Evolutionary conservation across 2,888 invertebrate species (phyloP).

Genomic region (Pilophorus perplexus): DNA sequence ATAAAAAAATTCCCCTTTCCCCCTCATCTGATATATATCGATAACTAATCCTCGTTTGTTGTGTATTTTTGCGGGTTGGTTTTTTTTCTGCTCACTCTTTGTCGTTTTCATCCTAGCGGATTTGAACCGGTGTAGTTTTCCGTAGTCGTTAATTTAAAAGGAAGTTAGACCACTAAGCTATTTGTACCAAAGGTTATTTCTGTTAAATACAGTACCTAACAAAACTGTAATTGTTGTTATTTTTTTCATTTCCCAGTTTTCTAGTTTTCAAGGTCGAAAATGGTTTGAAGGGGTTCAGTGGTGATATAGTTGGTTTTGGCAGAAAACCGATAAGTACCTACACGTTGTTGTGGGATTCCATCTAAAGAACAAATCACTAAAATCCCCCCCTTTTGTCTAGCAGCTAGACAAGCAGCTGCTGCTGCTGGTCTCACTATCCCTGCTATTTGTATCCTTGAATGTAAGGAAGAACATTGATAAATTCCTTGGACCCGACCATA

Average conservation of each 20-base stretch:
- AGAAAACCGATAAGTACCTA: no score
- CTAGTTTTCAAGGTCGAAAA: no score
- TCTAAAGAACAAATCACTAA: no score
- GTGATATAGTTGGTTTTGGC: no score
- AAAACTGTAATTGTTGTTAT: slow-evolving; percentile 17
- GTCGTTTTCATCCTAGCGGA: background rate
- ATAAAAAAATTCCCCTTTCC: background rate
- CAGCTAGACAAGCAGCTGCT: no score
- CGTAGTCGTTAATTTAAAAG: slow-evolving; percentile 14
- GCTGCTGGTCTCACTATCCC: no score
- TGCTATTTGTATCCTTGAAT: no score
- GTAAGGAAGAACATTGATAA: no score
- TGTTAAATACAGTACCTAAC: slow-evolving; percentile 36
- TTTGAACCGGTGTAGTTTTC: background rate
- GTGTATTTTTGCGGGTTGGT: background rate
- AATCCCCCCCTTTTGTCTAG: no score
- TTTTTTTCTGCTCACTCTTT: slow-evolving; percentile 25
- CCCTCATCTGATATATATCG: background rate
- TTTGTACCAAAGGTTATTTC: slow-evolving; percentile 55
- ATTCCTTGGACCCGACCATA: no score
- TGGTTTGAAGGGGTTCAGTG: no score
- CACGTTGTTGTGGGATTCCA: no score
- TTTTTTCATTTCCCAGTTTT: background rate
- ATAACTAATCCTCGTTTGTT: slow-evolving; percentile 18
- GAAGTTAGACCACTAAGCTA: slow-evolving; percentile 45